These are phyloP conservation scores for Mallotus villosus DNA, from an alignment of 2,797 vertebrate genomes.

Conservation along the genomic window DNA sequence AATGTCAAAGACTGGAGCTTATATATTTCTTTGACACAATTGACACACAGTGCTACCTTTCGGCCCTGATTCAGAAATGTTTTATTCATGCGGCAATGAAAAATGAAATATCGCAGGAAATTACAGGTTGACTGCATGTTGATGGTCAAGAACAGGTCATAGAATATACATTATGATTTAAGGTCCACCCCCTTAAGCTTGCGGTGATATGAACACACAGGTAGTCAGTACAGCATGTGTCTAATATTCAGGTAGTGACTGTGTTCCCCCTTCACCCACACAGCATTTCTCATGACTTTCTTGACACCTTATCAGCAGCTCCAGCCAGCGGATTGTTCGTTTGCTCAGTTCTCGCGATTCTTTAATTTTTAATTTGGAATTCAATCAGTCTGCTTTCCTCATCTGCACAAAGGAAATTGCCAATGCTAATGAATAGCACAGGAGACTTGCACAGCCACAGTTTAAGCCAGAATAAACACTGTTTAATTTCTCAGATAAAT, in stretches of 20 bases:
- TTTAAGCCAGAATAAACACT: conserved; percentile 66
- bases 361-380: conserved; percentile 69
- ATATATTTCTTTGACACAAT: no score
- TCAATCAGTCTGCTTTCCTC: conserved; percentile 58
- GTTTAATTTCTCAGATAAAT: conserved; percentile 67
- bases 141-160: no score
- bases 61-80: no score
- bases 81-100: no score
- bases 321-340: conserved; percentile 42
- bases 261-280: not conserved
- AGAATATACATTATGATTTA: no score
- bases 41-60: not conserved
- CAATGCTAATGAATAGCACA: conserved; percentile 64
- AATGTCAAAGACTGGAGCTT: no score
- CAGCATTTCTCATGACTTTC: conserved; percentile 14
- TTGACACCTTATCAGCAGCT: conserved; percentile 28
- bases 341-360: conserved; percentile 35
- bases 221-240: no score
- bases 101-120: no score
- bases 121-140: no score
- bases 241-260: no score
- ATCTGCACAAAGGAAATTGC: conserved; percentile 60
- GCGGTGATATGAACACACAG: no score
- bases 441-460: conserved; percentile 58
- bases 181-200: no score